Base-by-base conservation (phyloP, 1,140 invertebrate genomes). In the Euwallacea similis region DNA sequence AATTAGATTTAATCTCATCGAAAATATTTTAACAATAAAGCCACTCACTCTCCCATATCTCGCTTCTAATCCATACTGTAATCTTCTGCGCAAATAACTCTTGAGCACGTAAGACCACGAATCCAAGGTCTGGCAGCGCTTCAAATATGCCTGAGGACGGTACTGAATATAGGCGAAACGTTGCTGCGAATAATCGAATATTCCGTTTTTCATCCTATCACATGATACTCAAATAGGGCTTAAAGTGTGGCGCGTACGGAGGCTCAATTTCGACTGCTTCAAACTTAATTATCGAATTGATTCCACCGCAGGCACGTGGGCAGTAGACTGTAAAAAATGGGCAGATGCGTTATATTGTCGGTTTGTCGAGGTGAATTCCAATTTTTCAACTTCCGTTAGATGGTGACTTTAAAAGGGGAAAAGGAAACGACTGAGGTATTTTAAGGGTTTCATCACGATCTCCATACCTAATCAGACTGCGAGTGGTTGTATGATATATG, bases 51-150 rank as follows among this genome's bases (percentile, higher is more conserved):
- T 60, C 74, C 66, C 33, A 69, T 59, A 61, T 56, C 44, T 10
- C 8, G 54, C 10, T n/a, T 56, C 8, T 6, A 56, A 66, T 42
- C 69, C 66, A 42, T 50, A 72, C 43, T 68, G 68, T 11, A 62
- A 15, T 7, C 46, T 61, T 9, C 64, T 71, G 42, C 72, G 73
- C 65, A 79, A 66, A 69, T 77, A 73, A 56, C 73, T 72, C 64
- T 79, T 78, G 41, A 77, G 53, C 60, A 77, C 76, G 60, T 74
- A 78, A 42, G 63, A 72, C 76, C 74, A 79, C 11, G 66, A 75
- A 58, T 75, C 74, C 10, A 76, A 62, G n/a, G 69, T 66, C n/a
- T 74, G 73, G 67, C 74, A 73, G 50, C 76, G 65, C 54, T 63
- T 63, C 53, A 79, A 65, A 71, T 79, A 79, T 56, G 73, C 71